Conservation (phyloP, 1,140 invertebrate species). For the Sesamia nonagrioides region DNA sequence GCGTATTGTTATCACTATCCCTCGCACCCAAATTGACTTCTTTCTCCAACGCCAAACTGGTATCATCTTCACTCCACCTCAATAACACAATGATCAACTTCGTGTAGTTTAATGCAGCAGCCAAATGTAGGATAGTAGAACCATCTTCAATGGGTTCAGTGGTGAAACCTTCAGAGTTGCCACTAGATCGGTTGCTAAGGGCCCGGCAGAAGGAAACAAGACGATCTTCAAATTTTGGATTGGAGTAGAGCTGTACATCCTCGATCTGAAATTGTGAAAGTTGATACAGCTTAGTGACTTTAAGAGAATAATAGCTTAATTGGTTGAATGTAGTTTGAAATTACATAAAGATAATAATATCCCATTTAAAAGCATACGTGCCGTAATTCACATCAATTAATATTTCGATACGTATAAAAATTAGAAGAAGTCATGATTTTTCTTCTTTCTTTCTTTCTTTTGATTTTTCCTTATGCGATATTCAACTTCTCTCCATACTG, state of each 20-base stretch:
- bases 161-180: slow-evolving; percentile 79
- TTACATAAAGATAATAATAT: too few relatives aligned
- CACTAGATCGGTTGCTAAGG: slow-evolving; percentile 88
- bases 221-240: slow-evolving; percentile 94
- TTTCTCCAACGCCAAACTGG: slow-evolving; percentile 94
- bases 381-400: too few relatives aligned
- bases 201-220: slow-evolving; percentile 94
- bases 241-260: slow-evolving; percentile 89
- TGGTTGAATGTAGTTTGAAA: too few relatives aligned
- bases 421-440: too few relatives aligned
- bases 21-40: slow-evolving; percentile 97
- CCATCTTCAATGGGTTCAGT: slow-evolving; percentile 88
- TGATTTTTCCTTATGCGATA: too few relatives aligned
- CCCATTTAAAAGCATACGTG: too few relatives aligned
- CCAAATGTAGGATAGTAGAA: slow-evolving; percentile 96
- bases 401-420: too few relatives aligned
- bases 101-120: slow-evolving; percentile 95
- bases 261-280: slow-evolving; percentile 86
- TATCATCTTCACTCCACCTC: slow-evolving; percentile 96
- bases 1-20: slow-evolving; percentile 96
- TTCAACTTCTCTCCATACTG: too few relatives aligned
- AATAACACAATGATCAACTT: slow-evolving; percentile 94
- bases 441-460: too few relatives aligned
- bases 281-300: not conserved
- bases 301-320: not conserved